These are phyloP conservation scores for Perca schrenkii DNA, from an alignment of 2,113 vertebrate genomes.

Conservation along the genomic window DNA sequence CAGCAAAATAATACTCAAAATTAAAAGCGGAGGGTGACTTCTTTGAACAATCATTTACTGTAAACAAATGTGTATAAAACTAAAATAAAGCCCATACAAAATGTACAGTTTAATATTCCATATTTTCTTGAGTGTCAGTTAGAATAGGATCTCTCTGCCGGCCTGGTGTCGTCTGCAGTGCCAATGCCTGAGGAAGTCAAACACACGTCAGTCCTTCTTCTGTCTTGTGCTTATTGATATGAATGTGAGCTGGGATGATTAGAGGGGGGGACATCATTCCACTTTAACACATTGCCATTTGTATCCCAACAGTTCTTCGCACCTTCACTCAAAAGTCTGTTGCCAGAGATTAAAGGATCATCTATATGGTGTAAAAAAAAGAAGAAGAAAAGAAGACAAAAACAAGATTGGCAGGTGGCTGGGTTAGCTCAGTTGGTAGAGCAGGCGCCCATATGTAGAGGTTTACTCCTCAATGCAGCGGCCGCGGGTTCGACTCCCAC, in stretches of 20 bases:
- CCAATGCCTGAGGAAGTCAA: constrained; percentile 5
- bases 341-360: constrained; percentile 31
- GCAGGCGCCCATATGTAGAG: too few species aligned
- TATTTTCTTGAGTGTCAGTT: constrained; percentile 32
- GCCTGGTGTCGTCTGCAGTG: constrained; percentile 3
- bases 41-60: constrained; percentile 61
- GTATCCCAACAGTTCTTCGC: constrained; percentile 1
- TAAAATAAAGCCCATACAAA: constrained; percentile 70
- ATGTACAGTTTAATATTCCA: constrained; percentile 50
- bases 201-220: constrained; percentile 23
- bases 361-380: constrained; percentile 25
- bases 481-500: too few species aligned
- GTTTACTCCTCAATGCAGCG: too few species aligned
- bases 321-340: constrained; percentile 19
- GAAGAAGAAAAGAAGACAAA: neutral
- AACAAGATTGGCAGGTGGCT: too few species aligned
- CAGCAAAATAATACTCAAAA: constrained; percentile 17
- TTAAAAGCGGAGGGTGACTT: constrained; percentile 35
- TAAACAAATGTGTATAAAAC: constrained; percentile 56
- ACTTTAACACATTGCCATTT: constrained; percentile 4
- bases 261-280: constrained; percentile 16
- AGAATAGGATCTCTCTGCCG: constrained; percentile 11
- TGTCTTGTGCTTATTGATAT: constrained; percentile 74
- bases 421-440: too few species aligned
- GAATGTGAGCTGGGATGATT: constrained; percentile 39